A percentile compares a stretch with the other conserved stretches of the same genome.
Conservation (phyloP, 1,140 invertebrate genomes). For the Macrostomum lignano region DNA sequence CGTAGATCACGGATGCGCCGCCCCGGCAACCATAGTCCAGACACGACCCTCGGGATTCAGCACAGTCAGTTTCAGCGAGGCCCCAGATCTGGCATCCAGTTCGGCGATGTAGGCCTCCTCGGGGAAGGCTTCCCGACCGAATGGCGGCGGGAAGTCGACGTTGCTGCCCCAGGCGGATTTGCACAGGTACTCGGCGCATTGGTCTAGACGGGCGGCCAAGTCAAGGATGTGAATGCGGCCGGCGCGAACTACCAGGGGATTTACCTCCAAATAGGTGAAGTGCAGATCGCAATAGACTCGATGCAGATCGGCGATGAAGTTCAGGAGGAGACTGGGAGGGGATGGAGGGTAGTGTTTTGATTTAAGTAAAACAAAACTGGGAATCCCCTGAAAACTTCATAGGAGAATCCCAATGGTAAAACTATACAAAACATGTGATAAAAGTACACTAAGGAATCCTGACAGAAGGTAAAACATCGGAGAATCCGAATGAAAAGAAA, state of each 20-base stretch:
- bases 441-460: no score
- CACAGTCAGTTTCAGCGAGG: conserved; percentile 49
- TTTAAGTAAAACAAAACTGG: no score
- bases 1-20: conserved; percentile 95
- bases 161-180: conserved; percentile 60
- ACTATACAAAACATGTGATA: no score
- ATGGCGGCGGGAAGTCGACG: conserved; percentile 82
- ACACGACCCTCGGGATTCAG: conserved; percentile 48
- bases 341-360: no score
- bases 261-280: conserved; percentile 97
- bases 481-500: no score
- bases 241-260: conserved; percentile 45
- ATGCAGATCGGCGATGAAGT: conserved; percentile 64
- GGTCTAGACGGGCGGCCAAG: conserved; percentile 82
- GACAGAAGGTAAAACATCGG: no score
- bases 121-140: conserved; percentile 68
- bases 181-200: conserved; percentile 91
- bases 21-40: conserved; percentile 99
- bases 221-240: conserved; percentile 57
- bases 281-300: conserved; percentile 61
- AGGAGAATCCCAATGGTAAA: no score
- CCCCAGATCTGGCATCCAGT: conserved; percentile 84
- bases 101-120: conserved; percentile 96
- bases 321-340: no score
- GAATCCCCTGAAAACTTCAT: no score